Evolutionary conservation across 2,797 vertebrate species (phyloP), one percentile per base, ranked within the genome.

Genomic region (Falco biarmicus): DNA sequence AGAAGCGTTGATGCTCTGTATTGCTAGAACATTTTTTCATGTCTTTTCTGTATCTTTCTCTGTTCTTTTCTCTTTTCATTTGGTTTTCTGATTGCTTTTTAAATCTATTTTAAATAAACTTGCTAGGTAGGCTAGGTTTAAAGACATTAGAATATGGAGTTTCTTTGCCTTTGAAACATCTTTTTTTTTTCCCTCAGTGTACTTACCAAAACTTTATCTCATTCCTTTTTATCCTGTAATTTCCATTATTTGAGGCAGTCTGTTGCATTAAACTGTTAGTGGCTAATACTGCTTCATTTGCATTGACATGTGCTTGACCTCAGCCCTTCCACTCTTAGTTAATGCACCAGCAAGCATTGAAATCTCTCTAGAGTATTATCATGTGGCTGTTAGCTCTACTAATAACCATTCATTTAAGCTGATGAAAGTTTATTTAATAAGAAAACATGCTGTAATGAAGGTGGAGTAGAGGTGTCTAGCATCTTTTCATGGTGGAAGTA

Each of bases 221-320:
- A 25, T 96, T 84, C 89, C 90, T 96, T 96, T 97, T 97, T 95
- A 97, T 98, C 95, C 93, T 95, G 29, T 89, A 93, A 96, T 97
- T 97, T 98, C 93, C 94, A 98, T 98, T 98, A 97, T 97, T 97
- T 92, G 89, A 89, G 84, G 90, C 97, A 96, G 96, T 96, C 88
- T 96, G 86, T 97, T 94, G 85, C 95, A 96, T 98, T 98, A 97
- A 97, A 94, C 95, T 88, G 59, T 97, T 60, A 91, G 97, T 96
- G 84, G 97, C 97, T 98, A 96, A 98, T 98, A 89, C 79, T 68
- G 43, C 96, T 97, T 98, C 96, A 97, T 99, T 98, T 99, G 97
- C 98, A 97, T 98, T 95, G 97, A 97, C 97, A 96, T 80, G 9
- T 97, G 97, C 98, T 99, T 99, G 98, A 99, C 98, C 98, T 96